phyloP scores from a whole-genome alignment of 1,140 invertebrate genomes.

The Megathymus violae region DNA sequence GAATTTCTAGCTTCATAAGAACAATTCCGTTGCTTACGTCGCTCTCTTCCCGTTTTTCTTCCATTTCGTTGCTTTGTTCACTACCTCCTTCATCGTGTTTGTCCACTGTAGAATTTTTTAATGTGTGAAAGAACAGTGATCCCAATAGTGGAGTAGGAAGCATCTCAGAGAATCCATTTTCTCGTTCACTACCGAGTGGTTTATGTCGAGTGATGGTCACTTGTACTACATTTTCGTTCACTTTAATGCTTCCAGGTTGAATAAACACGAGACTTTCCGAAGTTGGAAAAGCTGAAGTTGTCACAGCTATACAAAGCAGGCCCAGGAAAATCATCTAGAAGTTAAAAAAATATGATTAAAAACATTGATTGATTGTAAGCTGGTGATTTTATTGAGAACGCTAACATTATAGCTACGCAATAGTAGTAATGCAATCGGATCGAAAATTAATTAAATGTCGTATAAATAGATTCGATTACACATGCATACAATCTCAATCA shows the following conservation, averaged over 20 bases:
- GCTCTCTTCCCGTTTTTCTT: not conserved
- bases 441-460: too few relatives aligned
- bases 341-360: too few relatives aligned
- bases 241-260: not conserved
- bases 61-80: not conserved
- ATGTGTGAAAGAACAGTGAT: not conserved
- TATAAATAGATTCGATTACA: too few relatives aligned
- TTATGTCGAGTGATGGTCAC: not conserved
- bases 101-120: not conserved
- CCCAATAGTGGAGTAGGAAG: constrained; percentile 1
- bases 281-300: constrained; percentile 26
- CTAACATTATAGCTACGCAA: too few relatives aligned
- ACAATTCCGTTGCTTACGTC: not conserved
- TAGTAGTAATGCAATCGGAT: too few relatives aligned
- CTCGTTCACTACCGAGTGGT: not conserved
- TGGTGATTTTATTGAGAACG: too few relatives aligned
- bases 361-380: too few relatives aligned
- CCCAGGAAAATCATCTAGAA: constrained; percentile 36
- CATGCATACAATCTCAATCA: too few relatives aligned
- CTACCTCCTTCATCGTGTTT: not conserved
- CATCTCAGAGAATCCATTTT: not conserved
- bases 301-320: constrained; percentile 32
- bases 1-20: not conserved
- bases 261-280: not conserved
- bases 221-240: not conserved